These are phyloP conservation scores for Dromaius novaehollandiae DNA, from an alignment of 2,113 vertebrate genomes.

Conservation along the genomic window DNA sequence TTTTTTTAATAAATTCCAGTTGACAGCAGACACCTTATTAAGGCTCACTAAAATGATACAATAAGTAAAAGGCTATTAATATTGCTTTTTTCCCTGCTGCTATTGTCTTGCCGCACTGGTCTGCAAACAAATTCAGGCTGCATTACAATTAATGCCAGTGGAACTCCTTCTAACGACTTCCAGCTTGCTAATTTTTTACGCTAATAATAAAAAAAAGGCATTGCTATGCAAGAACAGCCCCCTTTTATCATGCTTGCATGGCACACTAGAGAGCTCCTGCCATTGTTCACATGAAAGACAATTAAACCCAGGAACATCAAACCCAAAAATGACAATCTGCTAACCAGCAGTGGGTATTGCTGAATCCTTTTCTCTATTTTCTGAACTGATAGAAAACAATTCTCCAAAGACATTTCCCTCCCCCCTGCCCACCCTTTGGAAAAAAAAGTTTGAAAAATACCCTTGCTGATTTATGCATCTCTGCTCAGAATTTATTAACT, in stretches of 20 bases:
- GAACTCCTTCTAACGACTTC: constrained; percentile 89
- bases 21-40: constrained; percentile 90
- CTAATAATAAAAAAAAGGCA: constrained; percentile 92
- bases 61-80: constrained; percentile 87
- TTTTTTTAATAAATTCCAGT: constrained; percentile 86
- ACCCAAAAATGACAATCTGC: constrained; percentile 90
- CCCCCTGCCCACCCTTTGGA: constrained; percentile 60
- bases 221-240: constrained; percentile 87
- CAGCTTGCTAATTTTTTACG: constrained; percentile 92
- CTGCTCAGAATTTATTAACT: constrained; percentile 85
- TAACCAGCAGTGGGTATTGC: constrained; percentile 83
- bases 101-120: constrained; percentile 83
- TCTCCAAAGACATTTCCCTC: constrained; percentile 77
- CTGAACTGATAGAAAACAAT: constrained; percentile 83
- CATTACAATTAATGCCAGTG: constrained; percentile 82
- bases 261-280: constrained; percentile 85
- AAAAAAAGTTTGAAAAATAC: constrained; percentile 67
- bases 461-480: constrained; percentile 83
- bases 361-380: constrained; percentile 78
- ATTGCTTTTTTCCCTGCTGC: constrained; percentile 79
- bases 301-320: constrained; percentile 92
- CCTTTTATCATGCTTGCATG: constrained; percentile 79
- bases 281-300: constrained; percentile 95
- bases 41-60: constrained; percentile 84
- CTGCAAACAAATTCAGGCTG: constrained; percentile 85